Conservation (phyloP, 2,113 vertebrate genomes). For the Megaceryle maxima region DNA sequence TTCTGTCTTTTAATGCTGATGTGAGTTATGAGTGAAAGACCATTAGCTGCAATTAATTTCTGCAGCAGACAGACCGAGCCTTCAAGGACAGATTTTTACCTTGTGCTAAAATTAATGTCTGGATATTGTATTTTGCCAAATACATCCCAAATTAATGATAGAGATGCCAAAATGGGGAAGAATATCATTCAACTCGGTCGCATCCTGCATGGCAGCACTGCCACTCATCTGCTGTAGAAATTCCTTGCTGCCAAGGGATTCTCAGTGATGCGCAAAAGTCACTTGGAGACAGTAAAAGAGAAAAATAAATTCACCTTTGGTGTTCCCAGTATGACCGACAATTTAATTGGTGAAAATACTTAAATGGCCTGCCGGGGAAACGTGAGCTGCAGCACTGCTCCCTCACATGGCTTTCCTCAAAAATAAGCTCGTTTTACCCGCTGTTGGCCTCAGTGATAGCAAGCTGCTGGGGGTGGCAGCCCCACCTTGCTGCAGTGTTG, state of each 20-base stretch:
- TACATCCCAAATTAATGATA: neutral
- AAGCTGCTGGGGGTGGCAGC: neutral
- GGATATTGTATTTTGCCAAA: neutral
- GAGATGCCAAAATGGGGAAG: accelerated
- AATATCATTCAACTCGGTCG: accelerated
- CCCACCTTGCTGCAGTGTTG: neutral
- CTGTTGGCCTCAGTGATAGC: neutral
- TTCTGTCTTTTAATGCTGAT: neutral
- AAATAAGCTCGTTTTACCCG: neutral
- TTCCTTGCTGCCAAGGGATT: neutral
- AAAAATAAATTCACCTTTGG: neutral
- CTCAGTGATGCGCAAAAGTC: accelerated
- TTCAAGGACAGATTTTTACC: neutral
- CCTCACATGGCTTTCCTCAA: neutral
- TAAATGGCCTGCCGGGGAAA: no score
- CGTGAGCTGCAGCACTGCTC: neutral
- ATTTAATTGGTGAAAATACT: neutral
- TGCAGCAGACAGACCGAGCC: neutral
- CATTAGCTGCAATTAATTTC: neutral
- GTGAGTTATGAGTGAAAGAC: neutral
- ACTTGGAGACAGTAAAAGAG: neutral
- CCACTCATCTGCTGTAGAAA: neutral
- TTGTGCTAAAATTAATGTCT: neutral
- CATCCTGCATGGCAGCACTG: accelerated
- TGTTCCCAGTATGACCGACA: neutral